Percentiles rank a stretch among this genome's conserved stretches.
These are phyloP conservation scores for Drosophila paulistorum DNA, from an alignment of 1,140 invertebrate genomes.

Conservation along the genomic window DNA sequence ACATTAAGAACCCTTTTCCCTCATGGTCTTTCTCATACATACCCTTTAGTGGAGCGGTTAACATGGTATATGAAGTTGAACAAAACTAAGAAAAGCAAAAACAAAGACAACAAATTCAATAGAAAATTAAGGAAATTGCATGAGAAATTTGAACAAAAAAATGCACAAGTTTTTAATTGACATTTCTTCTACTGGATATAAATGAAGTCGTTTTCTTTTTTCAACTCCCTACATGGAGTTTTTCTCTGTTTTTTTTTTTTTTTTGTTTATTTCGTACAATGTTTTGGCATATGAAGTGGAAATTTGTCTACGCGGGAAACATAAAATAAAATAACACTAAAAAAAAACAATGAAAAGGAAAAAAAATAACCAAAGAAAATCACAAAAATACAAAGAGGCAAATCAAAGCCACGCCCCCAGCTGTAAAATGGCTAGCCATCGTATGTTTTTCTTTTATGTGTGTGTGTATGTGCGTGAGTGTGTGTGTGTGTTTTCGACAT, in stretches of 20 bases:
- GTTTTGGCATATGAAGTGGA: constrained; percentile 39
- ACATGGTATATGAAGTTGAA: background rate
- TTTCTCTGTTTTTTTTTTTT: background rate
- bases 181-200: no score
- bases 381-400: constrained; percentile 46
- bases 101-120: no score
- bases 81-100: no score
- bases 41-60: no score
- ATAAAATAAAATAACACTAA: constrained; percentile 20
- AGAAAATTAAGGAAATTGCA: no score
- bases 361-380: constrained; percentile 35
- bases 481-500: constrained; percentile 29
- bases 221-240: background rate
- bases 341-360: background rate
- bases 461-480: background rate
- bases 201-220: background rate
- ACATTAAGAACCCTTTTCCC: background rate
- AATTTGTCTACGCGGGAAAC: constrained; percentile 44
- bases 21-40: background rate
- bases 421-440: constrained; percentile 36
- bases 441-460: constrained; percentile 22
- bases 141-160: no score
- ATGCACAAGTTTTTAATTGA: no score
- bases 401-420: constrained; percentile 46
- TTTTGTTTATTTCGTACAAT: constrained; percentile 11